Conservation (phyloP, 2,113 vertebrate species). For the Rhynchopsitta pachyrhyncha region DNA sequence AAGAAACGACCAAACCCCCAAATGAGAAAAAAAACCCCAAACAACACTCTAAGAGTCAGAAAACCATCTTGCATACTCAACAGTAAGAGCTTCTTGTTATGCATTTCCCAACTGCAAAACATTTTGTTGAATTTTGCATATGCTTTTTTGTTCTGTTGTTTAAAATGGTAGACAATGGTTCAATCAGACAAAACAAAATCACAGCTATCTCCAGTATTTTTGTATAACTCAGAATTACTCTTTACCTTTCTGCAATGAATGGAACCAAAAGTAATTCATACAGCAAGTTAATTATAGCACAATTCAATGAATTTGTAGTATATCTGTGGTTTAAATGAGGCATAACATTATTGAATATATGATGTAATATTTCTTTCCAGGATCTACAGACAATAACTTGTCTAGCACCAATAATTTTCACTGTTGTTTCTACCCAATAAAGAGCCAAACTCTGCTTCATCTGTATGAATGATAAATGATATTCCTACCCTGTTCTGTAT, state of each 20-base stretch:
- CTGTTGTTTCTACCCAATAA: neutral
- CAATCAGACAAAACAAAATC: neutral
- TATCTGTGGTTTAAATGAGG: neutral
- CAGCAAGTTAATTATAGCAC: neutral
- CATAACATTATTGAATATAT: neutral
- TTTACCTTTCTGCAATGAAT: neutral
- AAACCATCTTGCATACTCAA: neutral
- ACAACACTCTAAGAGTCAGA: neutral
- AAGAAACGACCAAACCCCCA: rapidly evolving
- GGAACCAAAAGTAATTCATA: neutral
- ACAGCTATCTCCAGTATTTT: neutral
- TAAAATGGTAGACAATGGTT: neutral
- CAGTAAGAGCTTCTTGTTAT: neutral
- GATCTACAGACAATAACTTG: neutral
- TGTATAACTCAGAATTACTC: neutral
- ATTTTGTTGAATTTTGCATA: neutral
- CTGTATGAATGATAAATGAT: neutral
- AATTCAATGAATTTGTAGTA: neutral
- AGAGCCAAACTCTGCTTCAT: neutral
- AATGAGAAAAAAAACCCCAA: neutral
- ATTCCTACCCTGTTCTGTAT: neutral
- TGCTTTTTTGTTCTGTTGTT: neutral
- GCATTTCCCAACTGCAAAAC: neutral
- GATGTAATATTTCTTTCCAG: neutral
- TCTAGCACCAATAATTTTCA: neutral